Evolutionary conservation across 2,888 invertebrate genomes (phyloP).

Genomic region (Tenthredo mesomela): DNA sequence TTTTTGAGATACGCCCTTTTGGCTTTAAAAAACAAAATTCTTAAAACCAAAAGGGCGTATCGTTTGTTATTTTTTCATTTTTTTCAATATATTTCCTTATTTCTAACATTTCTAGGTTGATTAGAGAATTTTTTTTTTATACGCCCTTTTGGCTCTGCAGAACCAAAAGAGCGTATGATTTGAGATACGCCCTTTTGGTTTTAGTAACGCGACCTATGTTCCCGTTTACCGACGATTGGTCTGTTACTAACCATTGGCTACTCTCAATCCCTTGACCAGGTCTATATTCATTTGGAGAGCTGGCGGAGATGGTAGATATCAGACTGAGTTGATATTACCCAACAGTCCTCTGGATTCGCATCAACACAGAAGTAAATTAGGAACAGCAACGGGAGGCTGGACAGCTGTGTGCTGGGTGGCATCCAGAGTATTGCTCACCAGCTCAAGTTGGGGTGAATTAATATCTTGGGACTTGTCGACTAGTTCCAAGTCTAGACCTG

Average conservation of each 20-base stretch:
- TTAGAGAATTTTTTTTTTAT: too few relatives aligned
- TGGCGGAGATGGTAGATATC: slow-evolving; percentile 81
- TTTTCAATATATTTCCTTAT: too few relatives aligned
- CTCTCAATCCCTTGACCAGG: slow-evolving; percentile 72
- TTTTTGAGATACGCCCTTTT: too few relatives aligned
- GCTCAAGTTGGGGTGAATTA: slow-evolving; percentile 83
- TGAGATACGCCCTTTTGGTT: too few relatives aligned
- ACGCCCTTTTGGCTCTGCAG: too few relatives aligned
- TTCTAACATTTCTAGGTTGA: too few relatives aligned
- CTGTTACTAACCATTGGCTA: neutral
- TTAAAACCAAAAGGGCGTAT: too few relatives aligned
- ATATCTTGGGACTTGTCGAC: slow-evolving; percentile 82
- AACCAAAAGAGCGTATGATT: too few relatives aligned
- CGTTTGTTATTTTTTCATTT: too few relatives aligned
- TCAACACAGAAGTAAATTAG: slow-evolving; percentile 69
- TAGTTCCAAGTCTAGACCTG: slow-evolving; percentile 58
- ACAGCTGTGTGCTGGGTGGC: slow-evolving; percentile 83
- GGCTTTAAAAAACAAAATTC: too few relatives aligned
- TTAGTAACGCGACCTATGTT: too few relatives aligned
- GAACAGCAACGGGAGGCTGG: slow-evolving; percentile 72
- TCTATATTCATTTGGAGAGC: slow-evolving; percentile 84
- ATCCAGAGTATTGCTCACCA: slow-evolving; percentile 80
- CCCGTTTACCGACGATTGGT: neutral
- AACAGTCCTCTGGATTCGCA: slow-evolving; percentile 69
- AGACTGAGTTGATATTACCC: slow-evolving; percentile 73